phyloP scores from a whole-genome alignment of 1,140 invertebrate species.

The Drosophila auraria region DNA sequence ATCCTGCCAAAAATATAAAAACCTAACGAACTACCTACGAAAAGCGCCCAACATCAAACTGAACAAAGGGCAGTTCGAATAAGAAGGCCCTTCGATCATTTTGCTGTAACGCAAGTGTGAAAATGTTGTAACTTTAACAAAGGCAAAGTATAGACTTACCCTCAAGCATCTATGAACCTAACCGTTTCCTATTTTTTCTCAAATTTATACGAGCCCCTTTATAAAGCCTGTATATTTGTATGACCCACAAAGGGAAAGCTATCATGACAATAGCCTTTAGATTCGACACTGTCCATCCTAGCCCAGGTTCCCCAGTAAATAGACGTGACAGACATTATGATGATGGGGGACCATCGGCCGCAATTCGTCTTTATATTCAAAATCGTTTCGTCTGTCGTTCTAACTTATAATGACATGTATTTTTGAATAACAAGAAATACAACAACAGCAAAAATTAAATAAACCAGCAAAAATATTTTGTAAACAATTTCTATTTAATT shows the following conservation, averaged over 20 bases:
- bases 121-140: constrained; percentile 78
- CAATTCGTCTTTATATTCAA: constrained; percentile 54
- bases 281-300: constrained; percentile 27
- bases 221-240: constrained; percentile 50
- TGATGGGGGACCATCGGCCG: constrained; percentile 13
- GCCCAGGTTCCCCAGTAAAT: constrained; percentile 5
- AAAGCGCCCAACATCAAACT: constrained; percentile 58
- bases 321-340: constrained; percentile 15
- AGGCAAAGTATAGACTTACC: constrained; percentile 71
- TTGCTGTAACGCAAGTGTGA: constrained; percentile 53
- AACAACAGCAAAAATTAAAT: not conserved
- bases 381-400: constrained; percentile 55
- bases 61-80: constrained; percentile 4
- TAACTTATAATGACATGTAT: constrained; percentile 72
- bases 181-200: constrained; percentile 29
- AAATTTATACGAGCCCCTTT: constrained; percentile 49
- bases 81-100: constrained; percentile 14
- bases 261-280: constrained; percentile 69
- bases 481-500: constrained; percentile 44
- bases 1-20: constrained; percentile 82
- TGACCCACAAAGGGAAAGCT: constrained; percentile 29
- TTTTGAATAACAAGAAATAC: constrained; percentile 67
- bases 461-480: constrained; percentile 64
- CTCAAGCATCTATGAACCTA: constrained; percentile 61
- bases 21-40: constrained; percentile 74